Percentiles rank a stretch among this genome's conserved stretches.
These are phyloP conservation scores for Osmerus eperlanus DNA, from an alignment of 2,113 vertebrate species.

Conservation along the genomic window DNA sequence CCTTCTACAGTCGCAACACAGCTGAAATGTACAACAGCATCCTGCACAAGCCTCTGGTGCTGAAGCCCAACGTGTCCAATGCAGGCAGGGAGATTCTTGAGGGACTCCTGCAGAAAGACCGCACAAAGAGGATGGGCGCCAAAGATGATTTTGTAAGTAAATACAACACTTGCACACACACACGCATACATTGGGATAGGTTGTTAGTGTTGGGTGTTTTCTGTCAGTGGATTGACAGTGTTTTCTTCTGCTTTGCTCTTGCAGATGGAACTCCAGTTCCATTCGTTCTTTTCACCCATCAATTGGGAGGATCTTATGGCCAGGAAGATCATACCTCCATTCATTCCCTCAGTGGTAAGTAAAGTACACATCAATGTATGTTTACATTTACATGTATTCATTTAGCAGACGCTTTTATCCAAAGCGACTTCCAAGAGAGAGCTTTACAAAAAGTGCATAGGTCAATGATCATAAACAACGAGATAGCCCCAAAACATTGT, in stretches of 20 bases:
- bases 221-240: not conserved
- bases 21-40: constrained; percentile 83
- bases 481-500: too few relatives aligned
- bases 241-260: constrained; percentile 22
- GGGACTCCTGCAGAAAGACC: constrained; percentile 77
- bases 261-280: constrained; percentile 73
- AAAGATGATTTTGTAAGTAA: constrained; percentile 76
- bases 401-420: too few relatives aligned
- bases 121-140: constrained; percentile 69
- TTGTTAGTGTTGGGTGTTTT: fast-evolving
- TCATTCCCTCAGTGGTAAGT: constrained; percentile 75
- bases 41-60: constrained; percentile 71
- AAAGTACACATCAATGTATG: not conserved
- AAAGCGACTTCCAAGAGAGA: too few relatives aligned
- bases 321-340: constrained; percentile 74
- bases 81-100: constrained; percentile 72
- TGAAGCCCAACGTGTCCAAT: constrained; percentile 78
- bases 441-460: too few relatives aligned
- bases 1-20: constrained; percentile 80
- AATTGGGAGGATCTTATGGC: constrained; percentile 80
- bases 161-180: not conserved
- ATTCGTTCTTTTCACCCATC: constrained; percentile 77
- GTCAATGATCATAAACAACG: not conserved
- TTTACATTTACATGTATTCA: not conserved
- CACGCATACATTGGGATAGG: not conserved